Evolutionary conservation across 1,140 invertebrate genomes (phyloP), one percentile per base, ranked within the genome.

Genomic region (Ips typographus): DNA sequence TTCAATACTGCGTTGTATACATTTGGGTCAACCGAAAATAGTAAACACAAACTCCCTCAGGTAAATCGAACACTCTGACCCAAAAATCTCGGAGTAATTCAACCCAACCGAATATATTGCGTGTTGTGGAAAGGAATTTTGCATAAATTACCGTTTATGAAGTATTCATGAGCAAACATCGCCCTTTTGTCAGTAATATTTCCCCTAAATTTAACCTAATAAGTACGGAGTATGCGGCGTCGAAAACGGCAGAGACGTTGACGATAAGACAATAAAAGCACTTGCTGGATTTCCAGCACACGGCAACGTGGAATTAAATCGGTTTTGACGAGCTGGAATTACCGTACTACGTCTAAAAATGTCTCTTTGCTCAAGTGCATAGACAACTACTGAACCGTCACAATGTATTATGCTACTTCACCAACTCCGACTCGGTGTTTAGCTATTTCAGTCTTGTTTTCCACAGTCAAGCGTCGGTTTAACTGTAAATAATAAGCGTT

Each of bases 171-270:
- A 41, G 57, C 57, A n/a, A 59, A 59, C 57, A 40, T 59, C 57
- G 42, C 57, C 38, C 57, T 49, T 59, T n/a, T 36, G 38, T 38
- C 57, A 59, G 40, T 38, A 59, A 7, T 40, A 59, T 59, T 59
- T 59, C 57, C 57, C 57, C 38, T 59, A 59, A 59, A 59, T 59
- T 59, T 59, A 59, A 59, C 57, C 57, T 59, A 42, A 59, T 59
- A 59, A 59, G 57, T 59, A 40, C 8, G 40, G n/a, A 7, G 7
- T 41, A 42, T 59, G 40, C 8, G 57, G 40, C 6, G 57, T 59
- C 57, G 40, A 59, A 42, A 59, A 59, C 57, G 42, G 40, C 40
- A 59, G 5, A 59, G 39, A 59, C 57, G 57, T 59, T 59, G 57
- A 59, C 57, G 57, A 41, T 59, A 59, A 59, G 57, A 42, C 57